Conservation (phyloP, 2,797 vertebrate genomes). For the Gymnocypris eckloni region DNA sequence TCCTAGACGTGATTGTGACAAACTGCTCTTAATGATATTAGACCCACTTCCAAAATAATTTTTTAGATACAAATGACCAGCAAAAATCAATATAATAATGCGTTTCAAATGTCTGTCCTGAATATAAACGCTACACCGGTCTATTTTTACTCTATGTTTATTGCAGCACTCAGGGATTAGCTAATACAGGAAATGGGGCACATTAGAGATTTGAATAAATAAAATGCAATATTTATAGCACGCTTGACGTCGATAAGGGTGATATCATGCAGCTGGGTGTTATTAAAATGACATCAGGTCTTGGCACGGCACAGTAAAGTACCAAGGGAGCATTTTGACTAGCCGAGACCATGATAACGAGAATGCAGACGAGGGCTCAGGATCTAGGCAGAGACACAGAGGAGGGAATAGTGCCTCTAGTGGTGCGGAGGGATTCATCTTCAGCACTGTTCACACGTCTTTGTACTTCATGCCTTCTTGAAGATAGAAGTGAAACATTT, state of each 20-base stretch:
- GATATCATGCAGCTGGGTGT: constrained; percentile 42
- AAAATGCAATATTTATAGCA: constrained; percentile 52
- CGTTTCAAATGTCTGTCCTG: constrained; percentile 3
- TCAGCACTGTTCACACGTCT: neutral
- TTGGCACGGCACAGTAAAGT: neutral
- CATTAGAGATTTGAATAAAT: constrained; percentile 40
- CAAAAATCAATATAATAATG: constrained; percentile 4
- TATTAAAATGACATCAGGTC: constrained; percentile 49
- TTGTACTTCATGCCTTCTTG: neutral
- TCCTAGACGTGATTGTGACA: constrained; percentile 17
- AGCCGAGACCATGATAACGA: constrained; percentile 1
- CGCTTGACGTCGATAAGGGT: constrained; percentile 40
- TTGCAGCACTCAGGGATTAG: constrained; percentile 32
- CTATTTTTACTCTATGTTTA: constrained; percentile 48
- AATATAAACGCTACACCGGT: constrained; percentile 39
- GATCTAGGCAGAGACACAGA: neutral
- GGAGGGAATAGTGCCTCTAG: neutral
- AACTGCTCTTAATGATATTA: constrained; percentile 29
- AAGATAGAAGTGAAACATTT: neutral
- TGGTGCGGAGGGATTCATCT: neutral
- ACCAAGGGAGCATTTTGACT: constrained; percentile 8
- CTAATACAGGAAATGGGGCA: constrained; percentile 35
- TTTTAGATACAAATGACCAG: neutral
- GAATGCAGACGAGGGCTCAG: neutral
- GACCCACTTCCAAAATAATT: neutral